Evolutionary conservation across 2,888 invertebrate genomes (phyloP), one percentile per base, ranked within the genome.

Genomic region (Tanaodytes sp.): DNA sequence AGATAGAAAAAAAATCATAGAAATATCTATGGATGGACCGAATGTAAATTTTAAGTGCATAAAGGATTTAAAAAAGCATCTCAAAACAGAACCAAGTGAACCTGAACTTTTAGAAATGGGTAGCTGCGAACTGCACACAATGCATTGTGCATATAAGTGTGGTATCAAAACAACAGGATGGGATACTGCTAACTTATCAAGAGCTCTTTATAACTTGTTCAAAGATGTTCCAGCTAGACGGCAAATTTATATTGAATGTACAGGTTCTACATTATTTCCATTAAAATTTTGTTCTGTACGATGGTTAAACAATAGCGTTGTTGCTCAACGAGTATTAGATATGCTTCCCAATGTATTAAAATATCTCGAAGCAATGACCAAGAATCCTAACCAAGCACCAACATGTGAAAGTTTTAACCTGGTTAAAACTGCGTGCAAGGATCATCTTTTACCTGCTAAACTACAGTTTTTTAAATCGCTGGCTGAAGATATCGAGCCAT

Each of bases 221-320:
- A 80, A 80, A 55, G 73, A 80, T 67, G 66, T 75, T 14, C 77
- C 80, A 37, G 66, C 77, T 12, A 63, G 79, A 54, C 51, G 76
- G 45, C 71, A 72, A 18, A 76, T 78, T 52, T 81, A 74, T 59
- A 63, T 45, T 5, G 30, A 18, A 39, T 33, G 51, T 19, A 71
- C 75, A 6, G 64, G 52, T 14, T 72, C 55, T 18, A 15, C 30
- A 37, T 75, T n/a, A 30, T 75, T 78, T 54, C 79, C 79, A 2
- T 40, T 76, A 20, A 79, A 80, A 57, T 81, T 75, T 45, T 77
- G 75, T 45, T 58, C 70, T 6, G 54, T 73, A 5, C 52, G 77
- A 31, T 77, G 77, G 76, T 51, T 78, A 12, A 73, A 77, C 48
- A 77, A 76, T 55, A 68, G 16, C 23, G 14, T n/a, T 12, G 70